These are phyloP conservation scores for Macroramphosus scolopax DNA, from an alignment of 2,797 vertebrate species.

Conservation along the genomic window DNA sequence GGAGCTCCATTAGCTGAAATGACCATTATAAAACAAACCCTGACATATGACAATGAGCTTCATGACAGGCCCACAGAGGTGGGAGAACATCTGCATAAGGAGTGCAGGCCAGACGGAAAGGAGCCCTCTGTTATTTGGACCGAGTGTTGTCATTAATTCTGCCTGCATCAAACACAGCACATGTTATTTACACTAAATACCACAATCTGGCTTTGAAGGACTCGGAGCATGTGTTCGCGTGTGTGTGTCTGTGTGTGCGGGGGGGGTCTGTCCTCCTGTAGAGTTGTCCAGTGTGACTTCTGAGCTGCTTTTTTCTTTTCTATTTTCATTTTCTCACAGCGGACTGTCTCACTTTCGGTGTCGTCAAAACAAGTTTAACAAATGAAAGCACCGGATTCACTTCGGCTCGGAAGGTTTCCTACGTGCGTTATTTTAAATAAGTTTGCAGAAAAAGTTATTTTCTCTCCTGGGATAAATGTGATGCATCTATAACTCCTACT, in stretches of 20 bases:
- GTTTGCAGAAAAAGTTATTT: too few relatives aligned
- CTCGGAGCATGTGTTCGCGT: constrained; percentile 27
- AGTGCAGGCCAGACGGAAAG: constrained; percentile 67
- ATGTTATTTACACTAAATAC: constrained; percentile 82
- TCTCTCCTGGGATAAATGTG: too few relatives aligned
- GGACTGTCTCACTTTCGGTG: constrained; percentile 27
- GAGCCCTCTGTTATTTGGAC: constrained; percentile 76
- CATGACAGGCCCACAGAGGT: too few relatives aligned
- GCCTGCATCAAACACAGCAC: constrained; percentile 76
- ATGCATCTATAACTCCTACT: too few relatives aligned
- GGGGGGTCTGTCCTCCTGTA: constrained; percentile 49
- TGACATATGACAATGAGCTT: constrained; percentile 43
- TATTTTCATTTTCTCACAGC: neutral
- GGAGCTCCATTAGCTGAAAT: too few relatives aligned
- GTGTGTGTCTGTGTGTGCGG: constrained; percentile 17
- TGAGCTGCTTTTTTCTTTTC: constrained; percentile 60
- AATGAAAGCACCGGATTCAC: constrained; percentile 16
- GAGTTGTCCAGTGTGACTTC: constrained; percentile 62
- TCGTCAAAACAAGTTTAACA: constrained; percentile 32
- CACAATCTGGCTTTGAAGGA: constrained; percentile 74
- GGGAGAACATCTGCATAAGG: constrained; percentile 53
- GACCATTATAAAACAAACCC: too few relatives aligned
- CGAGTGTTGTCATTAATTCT: constrained; percentile 80
- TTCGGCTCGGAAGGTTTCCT: too few relatives aligned
- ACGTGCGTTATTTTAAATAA: too few relatives aligned